Percentiles rank a stretch among this genome's conserved stretches.
Conservation (phyloP, 2,888 invertebrate genomes). For the Strigamia maritima region DNA sequence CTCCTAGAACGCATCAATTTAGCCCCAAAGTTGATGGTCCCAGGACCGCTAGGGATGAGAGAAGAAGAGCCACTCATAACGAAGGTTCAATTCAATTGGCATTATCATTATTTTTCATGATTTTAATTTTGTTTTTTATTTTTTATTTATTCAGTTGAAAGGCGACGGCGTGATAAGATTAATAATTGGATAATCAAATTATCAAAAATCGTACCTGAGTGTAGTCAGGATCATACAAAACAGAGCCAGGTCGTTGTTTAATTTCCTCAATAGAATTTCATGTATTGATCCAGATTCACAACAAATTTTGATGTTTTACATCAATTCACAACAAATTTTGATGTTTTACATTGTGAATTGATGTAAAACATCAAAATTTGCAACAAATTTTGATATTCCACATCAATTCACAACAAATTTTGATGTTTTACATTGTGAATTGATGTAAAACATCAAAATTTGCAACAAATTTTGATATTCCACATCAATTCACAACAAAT, state of each 20-base stretch:
- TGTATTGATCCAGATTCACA: too few species aligned
- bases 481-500: too few species aligned
- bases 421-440: too few species aligned
- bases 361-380: too few species aligned
- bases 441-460: too few species aligned
- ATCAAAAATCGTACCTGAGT: slow-evolving; percentile 82
- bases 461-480: too few species aligned
- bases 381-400: too few species aligned
- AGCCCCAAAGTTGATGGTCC: slow-evolving; percentile 48
- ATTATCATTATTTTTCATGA: neutral
- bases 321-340: too few species aligned
- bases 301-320: too few species aligned
- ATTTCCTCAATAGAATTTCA: neutral
- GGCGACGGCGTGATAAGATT: slow-evolving; percentile 89
- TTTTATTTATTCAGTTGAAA: slow-evolving; percentile 63
- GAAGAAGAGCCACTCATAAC: slow-evolving; percentile 87
- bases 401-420: too few species aligned
- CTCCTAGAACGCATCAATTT: slow-evolving; percentile 48
- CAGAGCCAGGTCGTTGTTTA: slow-evolving; percentile 57
- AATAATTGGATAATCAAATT: slow-evolving; percentile 94
- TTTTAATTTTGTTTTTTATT: neutral
- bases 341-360: too few species aligned
- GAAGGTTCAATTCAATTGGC: slow-evolving; percentile 57
- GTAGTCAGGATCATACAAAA: slow-evolving; percentile 59
- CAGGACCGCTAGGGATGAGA: slow-evolving; percentile 66